Base-by-base conservation (phyloP, 2,888 invertebrate genomes). In the Lepetodrilus schrolli region DNA sequence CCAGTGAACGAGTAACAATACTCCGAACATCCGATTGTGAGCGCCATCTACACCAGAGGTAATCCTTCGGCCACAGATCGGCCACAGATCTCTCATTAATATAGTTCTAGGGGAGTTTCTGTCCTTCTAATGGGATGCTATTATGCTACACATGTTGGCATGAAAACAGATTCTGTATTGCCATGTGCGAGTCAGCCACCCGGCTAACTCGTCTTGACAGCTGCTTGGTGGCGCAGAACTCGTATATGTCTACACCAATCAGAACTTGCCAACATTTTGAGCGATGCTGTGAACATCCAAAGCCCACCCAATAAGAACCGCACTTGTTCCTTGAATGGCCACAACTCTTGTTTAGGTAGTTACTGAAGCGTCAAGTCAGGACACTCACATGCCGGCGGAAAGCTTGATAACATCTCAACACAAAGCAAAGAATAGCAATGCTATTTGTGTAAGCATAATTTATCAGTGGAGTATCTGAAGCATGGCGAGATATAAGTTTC, bases 41-140 rank as follows among this genome's bases (percentile, higher is more conserved):
- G 58, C 58, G 10, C 58, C 58, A 58, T 58, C 58, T 58, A 58
- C 58, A 58, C 58, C 34, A 10, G 13, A 34, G 20, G 21, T 66
- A 66, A 66, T 66, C 38, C 66, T 26, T 21, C n/a, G 7, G 68
- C 43, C 43, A 47, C 68, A 38, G 47, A 38, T 21, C n/a, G 7
- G 68, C 43, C 43, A 47, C 68, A 38, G 47, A 38, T 47, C 43
- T 47, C 68, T 68, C 68, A 68, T 68, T 68, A 68, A 68, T 68
- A 47, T 43, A 43, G 38, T 68, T 21, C 38, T 37, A 47, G 43
- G 43, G 47, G 21, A 68, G 47, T 47, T n/a, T 43, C 8, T 43
- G 68, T 43, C 43, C 43, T 68, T 68, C 68, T 47, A 68, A 68
- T 47, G 34, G 68, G 23, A 38, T 21, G 10, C 68, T 34, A 30